Percentiles rank a stretch among this genome's conserved stretches.
phyloP scores from a whole-genome alignment of 2,888 invertebrate species.

The Leptinotarsa rubiginosa region DNA sequence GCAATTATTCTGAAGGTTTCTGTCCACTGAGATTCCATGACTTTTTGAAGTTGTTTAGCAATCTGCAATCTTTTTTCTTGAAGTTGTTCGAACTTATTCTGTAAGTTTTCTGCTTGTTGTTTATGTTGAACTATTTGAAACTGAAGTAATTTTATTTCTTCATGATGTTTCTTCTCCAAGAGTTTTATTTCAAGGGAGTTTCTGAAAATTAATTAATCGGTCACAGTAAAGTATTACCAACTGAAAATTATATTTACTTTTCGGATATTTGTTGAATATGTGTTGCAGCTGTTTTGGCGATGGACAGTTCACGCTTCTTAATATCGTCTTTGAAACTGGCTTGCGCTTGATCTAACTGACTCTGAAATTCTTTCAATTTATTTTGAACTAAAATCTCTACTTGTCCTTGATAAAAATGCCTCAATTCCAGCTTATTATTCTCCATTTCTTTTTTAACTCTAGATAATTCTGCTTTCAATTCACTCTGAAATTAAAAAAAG shows the following conservation, averaged over 20 bases:
- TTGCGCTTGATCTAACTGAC: constrained; percentile 79
- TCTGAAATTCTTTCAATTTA: constrained; percentile 82
- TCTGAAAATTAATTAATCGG: constrained; percentile 63
- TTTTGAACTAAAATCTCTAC: constrained; percentile 81
- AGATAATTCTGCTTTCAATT: constrained; percentile 63
- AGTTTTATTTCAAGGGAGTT: constrained; percentile 81
- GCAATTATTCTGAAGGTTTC: constrained; percentile 80
- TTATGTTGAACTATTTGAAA: constrained; percentile 78
- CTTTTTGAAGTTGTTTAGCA: constrained; percentile 78
- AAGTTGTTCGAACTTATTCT: constrained; percentile 69
- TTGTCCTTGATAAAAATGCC: constrained; percentile 83
- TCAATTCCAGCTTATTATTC: constrained; percentile 75
- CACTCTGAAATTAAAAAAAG: constrained; percentile 61
- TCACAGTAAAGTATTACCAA: background rate
- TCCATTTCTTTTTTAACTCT: constrained; percentile 70
- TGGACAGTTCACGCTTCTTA: constrained; percentile 73
- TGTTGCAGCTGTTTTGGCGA: constrained; percentile 78
- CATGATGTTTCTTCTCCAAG: constrained; percentile 81
- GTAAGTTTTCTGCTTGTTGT: constrained; percentile 75
- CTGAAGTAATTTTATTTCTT: constrained; percentile 80
- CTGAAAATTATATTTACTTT: constrained; percentile 66
- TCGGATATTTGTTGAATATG: constrained; percentile 80
- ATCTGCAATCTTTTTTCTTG: constrained; percentile 60
- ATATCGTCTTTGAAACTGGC: constrained; percentile 74
- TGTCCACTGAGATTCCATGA: constrained; percentile 84